Percentiles rank a stretch among this genome's conserved stretches.
Conservation (phyloP, 2,888 invertebrate genomes). For the Chalcosyrphus nemorum region DNA sequence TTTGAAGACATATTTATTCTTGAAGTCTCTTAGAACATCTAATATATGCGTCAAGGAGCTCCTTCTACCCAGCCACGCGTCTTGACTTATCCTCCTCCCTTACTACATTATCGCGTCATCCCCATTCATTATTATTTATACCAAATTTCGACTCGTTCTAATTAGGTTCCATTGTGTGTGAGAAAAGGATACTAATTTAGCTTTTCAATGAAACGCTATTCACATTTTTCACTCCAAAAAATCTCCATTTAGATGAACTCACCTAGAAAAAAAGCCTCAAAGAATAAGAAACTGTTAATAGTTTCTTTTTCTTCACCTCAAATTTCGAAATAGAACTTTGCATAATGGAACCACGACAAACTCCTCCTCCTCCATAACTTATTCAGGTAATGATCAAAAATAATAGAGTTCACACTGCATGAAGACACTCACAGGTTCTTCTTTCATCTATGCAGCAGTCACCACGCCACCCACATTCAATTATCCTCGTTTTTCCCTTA, state of each 20-base stretch:
- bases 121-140: too few relatives aligned
- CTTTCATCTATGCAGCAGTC: slow-evolving; percentile 6
- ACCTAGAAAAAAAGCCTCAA: slow-evolving; percentile 28
- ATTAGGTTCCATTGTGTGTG: slow-evolving; percentile 50
- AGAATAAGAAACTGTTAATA: slow-evolving; percentile 36
- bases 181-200: slow-evolving; percentile 53
- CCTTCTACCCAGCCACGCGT: too few relatives aligned
- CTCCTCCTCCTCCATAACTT: slow-evolving; percentile 44
- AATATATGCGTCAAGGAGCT: too few relatives aligned
- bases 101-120: too few relatives aligned
- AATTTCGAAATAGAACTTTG: slow-evolving; percentile 64
- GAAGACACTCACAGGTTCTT: slow-evolving; percentile 27
- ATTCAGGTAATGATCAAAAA: slow-evolving; percentile 69
- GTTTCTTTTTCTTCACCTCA: slow-evolving; percentile 34
- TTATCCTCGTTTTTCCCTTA: slow-evolving; percentile 63
- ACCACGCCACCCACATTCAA: slow-evolving; percentile 52
- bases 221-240: slow-evolving; percentile 21
- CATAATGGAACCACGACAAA: slow-evolving; percentile 57
- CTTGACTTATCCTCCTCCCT: too few relatives aligned
- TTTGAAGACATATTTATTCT: too few relatives aligned
- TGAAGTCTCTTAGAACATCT: too few relatives aligned
- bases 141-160: slow-evolving; percentile 13
- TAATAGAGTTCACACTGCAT: slow-evolving; percentile 65
- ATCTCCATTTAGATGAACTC: slow-evolving; percentile 28
- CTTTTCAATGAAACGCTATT: slow-evolving; percentile 44